Evolutionary conservation across 2,888 invertebrate species (phyloP).

Genomic region (Pilophorus perplexus): DNA sequence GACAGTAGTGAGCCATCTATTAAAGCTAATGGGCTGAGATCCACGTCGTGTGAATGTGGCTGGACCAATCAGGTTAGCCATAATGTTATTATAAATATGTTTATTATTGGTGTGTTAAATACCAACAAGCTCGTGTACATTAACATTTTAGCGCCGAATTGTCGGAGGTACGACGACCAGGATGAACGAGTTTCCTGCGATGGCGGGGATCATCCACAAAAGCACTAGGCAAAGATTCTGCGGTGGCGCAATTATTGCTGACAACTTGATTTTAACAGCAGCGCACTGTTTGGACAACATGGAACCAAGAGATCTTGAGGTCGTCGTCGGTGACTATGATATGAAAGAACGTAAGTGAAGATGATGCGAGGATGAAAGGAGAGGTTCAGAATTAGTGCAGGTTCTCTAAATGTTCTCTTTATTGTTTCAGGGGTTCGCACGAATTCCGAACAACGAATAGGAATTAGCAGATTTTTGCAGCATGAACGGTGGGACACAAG

Average conservation of each 20-base stretch:
- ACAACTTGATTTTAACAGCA: constrained; percentile 56
- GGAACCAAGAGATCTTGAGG: constrained; percentile 48
- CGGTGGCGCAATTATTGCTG: constrained; percentile 58
- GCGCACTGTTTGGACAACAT: constrained; percentile 57
- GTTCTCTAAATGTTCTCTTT: too few species aligned
- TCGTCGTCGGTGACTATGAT: constrained; percentile 60
- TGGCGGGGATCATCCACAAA: constrained; percentile 57
- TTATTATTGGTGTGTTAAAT: neutral
- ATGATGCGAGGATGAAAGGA: neutral
- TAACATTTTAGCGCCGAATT: neutral
- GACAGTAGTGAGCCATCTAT: neutral
- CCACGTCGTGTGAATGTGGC: constrained; percentile 42
- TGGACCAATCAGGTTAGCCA: constrained; percentile 42
- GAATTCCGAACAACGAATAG: constrained; percentile 53
- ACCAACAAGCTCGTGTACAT: too few species aligned
- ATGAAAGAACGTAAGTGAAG: constrained; percentile 52
- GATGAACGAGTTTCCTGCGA: constrained; percentile 61
- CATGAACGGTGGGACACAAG: constrained; percentile 55
- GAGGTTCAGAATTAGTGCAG: too few species aligned
- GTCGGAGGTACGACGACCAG: constrained; percentile 48
- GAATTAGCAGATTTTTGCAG: constrained; percentile 51
- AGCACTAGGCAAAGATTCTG: constrained; percentile 52
- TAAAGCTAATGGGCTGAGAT: neutral
- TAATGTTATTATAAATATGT: neutral
- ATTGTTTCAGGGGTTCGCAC: constrained; percentile 57